Percentiles rank a stretch among this genome's conserved stretches.
Evolutionary conservation across 2,888 invertebrate genomes (phyloP).

Genomic region (Leptinotarsa rubiginosa): DNA sequence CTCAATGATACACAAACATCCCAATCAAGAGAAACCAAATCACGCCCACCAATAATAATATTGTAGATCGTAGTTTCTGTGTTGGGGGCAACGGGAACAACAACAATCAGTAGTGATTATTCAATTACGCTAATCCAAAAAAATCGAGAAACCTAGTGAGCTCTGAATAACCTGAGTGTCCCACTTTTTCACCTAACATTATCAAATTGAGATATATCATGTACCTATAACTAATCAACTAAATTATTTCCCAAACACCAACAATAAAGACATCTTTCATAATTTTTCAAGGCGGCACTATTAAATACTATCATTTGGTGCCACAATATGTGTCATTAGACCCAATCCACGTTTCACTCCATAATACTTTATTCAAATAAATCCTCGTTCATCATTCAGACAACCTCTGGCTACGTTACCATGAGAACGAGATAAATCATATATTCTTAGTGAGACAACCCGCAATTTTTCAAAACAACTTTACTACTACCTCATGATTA

Average conservation of each 20-base stretch:
- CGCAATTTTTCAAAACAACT: conserved; percentile 26
- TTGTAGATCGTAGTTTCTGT: too few species aligned
- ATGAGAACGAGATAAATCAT: conserved; percentile 24
- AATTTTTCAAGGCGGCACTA: background rate
- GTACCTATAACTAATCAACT: background rate
- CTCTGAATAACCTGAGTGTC: background rate
- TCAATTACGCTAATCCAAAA: too few species aligned
- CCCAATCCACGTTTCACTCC: background rate
- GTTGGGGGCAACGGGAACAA: too few species aligned
- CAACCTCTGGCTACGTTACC: conserved; percentile 12
- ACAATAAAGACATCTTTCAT: conserved; percentile 15
- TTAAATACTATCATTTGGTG: conserved; percentile 11
- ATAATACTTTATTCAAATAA: conserved; percentile 18
- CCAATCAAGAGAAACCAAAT: too few species aligned
- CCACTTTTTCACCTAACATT: background rate
- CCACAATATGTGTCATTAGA: conserved; percentile 10
- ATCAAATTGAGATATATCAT: background rate
- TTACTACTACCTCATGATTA: conserved; percentile 18
- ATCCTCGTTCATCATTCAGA: conserved; percentile 4
- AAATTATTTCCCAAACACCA: background rate
- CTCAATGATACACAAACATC: too few species aligned
- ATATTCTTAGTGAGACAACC: conserved; percentile 15
- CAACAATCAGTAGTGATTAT: too few species aligned
- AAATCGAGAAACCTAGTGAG: background rate
- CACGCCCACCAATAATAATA: too few species aligned